Percentiles rank a stretch among this genome's conserved stretches.
Evolutionary conservation across 2,113 vertebrate genomes (phyloP).

Genomic region (Gallinago jamesoni): DNA sequence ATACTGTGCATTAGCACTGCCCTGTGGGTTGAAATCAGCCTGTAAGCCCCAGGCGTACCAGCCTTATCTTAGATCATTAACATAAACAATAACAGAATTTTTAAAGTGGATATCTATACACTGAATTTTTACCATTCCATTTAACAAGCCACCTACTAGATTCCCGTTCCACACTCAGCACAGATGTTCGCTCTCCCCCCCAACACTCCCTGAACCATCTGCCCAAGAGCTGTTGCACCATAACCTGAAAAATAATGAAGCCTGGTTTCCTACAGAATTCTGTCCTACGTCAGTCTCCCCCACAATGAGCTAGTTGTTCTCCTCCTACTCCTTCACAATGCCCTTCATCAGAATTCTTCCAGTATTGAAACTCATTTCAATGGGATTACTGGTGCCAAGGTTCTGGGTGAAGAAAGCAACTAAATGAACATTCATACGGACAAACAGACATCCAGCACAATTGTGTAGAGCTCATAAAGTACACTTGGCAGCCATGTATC

Average conservation of each 20-base stretch:
- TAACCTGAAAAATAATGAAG: slow-evolving; percentile 12
- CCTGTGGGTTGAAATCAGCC: background rate
- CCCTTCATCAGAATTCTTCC: background rate
- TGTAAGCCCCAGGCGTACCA: background rate
- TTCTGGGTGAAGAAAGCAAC: background rate
- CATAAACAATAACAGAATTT: background rate
- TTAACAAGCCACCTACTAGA: background rate
- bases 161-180: background rate
- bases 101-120: background rate
- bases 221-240: background rate
- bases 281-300: background rate
- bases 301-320: background rate
- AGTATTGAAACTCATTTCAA: background rate
- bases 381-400: background rate
- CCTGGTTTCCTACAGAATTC: slow-evolving; percentile 5
- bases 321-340: slow-evolving; percentile 11
- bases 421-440: background rate
- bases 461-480: background rate
- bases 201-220: background rate
- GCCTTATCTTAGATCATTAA: background rate
- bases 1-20: background rate
- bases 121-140: background rate
- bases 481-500: background rate
- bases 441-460: background rate
- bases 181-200: background rate